Evolutionary conservation across 2,888 invertebrate genomes (phyloP), one percentile per base, ranked within the genome.

Genomic region (Sinopyrophorus schimmeli): DNA sequence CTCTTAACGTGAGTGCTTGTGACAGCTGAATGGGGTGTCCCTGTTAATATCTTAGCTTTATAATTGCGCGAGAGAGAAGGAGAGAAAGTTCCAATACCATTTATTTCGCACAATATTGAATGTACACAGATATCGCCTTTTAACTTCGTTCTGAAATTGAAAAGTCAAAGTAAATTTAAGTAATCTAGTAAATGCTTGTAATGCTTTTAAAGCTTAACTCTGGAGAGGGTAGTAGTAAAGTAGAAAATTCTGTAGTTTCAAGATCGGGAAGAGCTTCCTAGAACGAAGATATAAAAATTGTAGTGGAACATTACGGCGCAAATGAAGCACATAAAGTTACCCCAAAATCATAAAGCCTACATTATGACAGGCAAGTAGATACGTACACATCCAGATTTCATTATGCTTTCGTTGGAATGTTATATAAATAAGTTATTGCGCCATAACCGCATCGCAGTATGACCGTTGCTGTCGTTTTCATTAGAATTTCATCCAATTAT

Each of bases 1-100:
- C 46, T 34, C 46, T 52, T 44, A 38, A 39, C 41, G 49, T 52
- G 55, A 55, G 40, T 55, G 55, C 37, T 41, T 47, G 27, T 55
- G 55, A 55, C 52, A 52, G 48, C 24, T 49, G 52, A 52, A 46
- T 55, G 34, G 48, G 32, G 27, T 37, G 44, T 39, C 38, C 31
- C 38, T 52, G 46, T 55, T 55, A 46, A 52, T 38, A 40, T 54
- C 48, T 46, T 46, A 35, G 44, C 50, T 10, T 44, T 17, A 51
- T 51, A 51, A 51, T 46, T 51, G 44, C n/a, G n/a, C n/a, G n/a
- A n/a, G n/a, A n/a, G n/a, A n/a, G n/a, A n/a, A n/a, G n/a, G n/a
- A 51, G 40, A 31, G 21, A 23, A 35, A 51, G 40, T 46, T 46
- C 50, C 40, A 44, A 51, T 51, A 31, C 28, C 50, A 39, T 28